These are phyloP conservation scores for Calliopsis andreniformis DNA, from an alignment of 1,140 invertebrate species.

Conservation along the genomic window DNA sequence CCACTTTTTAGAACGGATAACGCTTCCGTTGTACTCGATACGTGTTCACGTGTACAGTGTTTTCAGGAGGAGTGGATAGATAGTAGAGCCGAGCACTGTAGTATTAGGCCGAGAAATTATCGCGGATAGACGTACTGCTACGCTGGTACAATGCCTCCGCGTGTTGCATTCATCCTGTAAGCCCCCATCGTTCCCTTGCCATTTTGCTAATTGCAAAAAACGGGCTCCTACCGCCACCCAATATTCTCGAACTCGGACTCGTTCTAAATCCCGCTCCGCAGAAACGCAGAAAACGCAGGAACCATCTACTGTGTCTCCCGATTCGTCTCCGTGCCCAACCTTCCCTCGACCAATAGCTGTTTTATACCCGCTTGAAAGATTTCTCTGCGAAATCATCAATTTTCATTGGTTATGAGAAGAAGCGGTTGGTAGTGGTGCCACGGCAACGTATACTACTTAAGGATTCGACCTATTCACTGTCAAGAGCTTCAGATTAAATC, in stretches of 20 bases:
- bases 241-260: conserved; percentile 34
- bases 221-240: conserved; percentile 21
- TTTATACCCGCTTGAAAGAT: conserved; percentile 1
- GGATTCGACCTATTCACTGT: too few relatives aligned
- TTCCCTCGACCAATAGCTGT: neutral
- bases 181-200: conserved; percentile 50
- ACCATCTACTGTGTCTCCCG: neutral
- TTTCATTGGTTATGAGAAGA: too few relatives aligned
- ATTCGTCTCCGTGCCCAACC: neutral
- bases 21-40: neutral
- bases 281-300: neutral
- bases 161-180: conserved; percentile 58
- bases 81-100: neutral
- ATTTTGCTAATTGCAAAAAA: conserved; percentile 74
- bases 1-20: conserved; percentile 5
- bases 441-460: too few relatives aligned
- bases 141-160: conserved; percentile 51
- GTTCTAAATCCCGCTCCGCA: conserved; percentile 9
- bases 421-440: too few relatives aligned
- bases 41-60: neutral
- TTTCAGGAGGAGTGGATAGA: conserved; percentile 14
- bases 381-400: too few relatives aligned
- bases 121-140: conserved; percentile 38
- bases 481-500: too few relatives aligned
- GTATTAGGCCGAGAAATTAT: conserved; percentile 49